A percentile compares a stretch with the other conserved stretches of the same genome.
phyloP scores from a whole-genome alignment of 2,797 vertebrate genomes.

The Acropternis orthonyx region DNA sequence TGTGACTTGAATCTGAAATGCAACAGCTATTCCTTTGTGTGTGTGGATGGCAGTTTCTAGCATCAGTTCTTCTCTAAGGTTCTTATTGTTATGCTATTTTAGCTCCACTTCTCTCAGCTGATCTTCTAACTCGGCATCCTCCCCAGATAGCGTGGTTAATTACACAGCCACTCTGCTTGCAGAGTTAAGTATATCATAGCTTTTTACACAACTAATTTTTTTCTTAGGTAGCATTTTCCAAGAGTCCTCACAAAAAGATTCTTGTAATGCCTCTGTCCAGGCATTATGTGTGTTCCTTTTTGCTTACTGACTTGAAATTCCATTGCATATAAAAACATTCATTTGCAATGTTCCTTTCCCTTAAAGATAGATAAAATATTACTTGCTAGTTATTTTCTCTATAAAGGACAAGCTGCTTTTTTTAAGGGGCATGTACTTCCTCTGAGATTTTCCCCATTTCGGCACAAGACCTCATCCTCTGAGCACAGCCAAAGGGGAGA shows the following conservation, averaged over 20 bases:
- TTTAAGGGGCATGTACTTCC: fast-evolving
- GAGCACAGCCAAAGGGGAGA: not conserved
- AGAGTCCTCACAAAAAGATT: not conserved
- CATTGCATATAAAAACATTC: not conserved
- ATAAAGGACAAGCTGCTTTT: not conserved
- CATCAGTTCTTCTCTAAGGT: not conserved
- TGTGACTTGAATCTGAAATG: not conserved
- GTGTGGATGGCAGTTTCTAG: not conserved
- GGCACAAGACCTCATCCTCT: not conserved
- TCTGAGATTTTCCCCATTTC: not conserved
- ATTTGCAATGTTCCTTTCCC: not conserved
- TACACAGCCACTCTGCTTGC: not conserved
- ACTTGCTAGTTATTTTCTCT: not conserved
- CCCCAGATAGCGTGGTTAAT: not conserved
- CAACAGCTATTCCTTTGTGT: not conserved
- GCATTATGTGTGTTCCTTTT: not conserved
- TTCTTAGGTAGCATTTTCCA: not conserved
- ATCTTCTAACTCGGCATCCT: not conserved
- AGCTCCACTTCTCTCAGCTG: not conserved
- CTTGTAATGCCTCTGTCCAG: not conserved
- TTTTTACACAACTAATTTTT: not conserved
- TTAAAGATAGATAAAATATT: not conserved
- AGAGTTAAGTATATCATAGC: not conserved
- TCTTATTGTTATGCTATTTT: not conserved
- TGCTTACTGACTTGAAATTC: not conserved